Conservation (phyloP, 2,797 vertebrate species). For the Chromobotia macracanthus region DNA sequence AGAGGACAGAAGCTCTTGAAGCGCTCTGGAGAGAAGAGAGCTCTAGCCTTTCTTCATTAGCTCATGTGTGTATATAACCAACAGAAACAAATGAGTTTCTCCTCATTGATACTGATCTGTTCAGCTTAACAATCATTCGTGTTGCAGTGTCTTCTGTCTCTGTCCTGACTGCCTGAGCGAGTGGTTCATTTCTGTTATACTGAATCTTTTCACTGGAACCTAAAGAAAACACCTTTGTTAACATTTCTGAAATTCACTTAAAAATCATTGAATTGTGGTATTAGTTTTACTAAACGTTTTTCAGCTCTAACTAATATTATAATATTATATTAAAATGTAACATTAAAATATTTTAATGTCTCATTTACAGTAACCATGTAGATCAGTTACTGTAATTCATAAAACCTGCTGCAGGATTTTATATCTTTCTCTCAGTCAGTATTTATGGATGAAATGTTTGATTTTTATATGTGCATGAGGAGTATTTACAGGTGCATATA, state of each 20-base stretch:
- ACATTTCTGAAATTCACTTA: too few species aligned
- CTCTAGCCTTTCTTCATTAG: conserved; percentile 23
- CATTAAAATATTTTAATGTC: too few species aligned
- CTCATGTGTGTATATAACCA: not conserved
- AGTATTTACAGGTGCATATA: not conserved
- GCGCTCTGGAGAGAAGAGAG: not conserved
- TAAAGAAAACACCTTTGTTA: too few species aligned
- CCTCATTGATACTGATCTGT: conserved; percentile 35
- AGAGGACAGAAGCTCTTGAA: not conserved
- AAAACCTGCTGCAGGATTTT: conserved; percentile 8
- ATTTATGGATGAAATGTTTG: not conserved
- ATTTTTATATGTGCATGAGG: conserved; percentile 8
- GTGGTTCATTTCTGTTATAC: not conserved
- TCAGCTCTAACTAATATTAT: too few species aligned
- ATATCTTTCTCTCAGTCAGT: not conserved
- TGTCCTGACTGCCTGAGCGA: conserved; percentile 1
- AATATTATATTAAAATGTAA: too few species aligned
- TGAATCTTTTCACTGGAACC: not conserved
- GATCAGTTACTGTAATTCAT: too few species aligned
- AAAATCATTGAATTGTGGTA: too few species aligned
- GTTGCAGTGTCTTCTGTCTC: conserved; percentile 6
- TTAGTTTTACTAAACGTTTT: too few species aligned
- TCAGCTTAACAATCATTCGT: conserved; percentile 6
- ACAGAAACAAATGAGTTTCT: conserved; percentile 15
- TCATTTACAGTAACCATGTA: too few species aligned